Evolutionary conservation across 2,888 invertebrate species (phyloP).

Genomic region (Synergus laeviventris): DNA sequence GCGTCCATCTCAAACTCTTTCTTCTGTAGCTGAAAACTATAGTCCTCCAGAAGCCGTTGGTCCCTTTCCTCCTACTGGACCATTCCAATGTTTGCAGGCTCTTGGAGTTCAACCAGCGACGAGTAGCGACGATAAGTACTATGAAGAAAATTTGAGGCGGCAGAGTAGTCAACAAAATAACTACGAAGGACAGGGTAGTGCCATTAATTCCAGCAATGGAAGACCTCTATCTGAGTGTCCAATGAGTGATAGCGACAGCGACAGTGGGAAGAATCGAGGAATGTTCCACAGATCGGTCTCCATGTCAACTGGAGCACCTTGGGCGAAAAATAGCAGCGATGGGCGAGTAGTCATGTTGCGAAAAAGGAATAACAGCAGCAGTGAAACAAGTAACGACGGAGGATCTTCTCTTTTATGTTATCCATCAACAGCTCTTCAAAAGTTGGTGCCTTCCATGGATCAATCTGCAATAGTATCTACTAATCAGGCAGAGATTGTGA

Average conservation of each 20-base stretch:
- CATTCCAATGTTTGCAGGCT: constrained; percentile 80
- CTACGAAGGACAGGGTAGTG: constrained; percentile 61
- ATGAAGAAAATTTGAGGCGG: constrained; percentile 76
- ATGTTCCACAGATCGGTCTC: constrained; percentile 91
- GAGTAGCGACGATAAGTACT: constrained; percentile 71
- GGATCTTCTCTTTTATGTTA: constrained; percentile 91
- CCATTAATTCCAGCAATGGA: constrained; percentile 66
- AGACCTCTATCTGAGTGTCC: constrained; percentile 79
- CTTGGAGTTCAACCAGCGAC: constrained; percentile 74
- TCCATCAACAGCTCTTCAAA: constrained; percentile 91
- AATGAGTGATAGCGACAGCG: constrained; percentile 78
- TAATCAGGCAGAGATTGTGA: constrained; percentile 74
- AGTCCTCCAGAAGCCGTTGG: constrained; percentile 78
- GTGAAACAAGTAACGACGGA: constrained; percentile 81
- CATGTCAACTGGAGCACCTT: constrained; percentile 86
- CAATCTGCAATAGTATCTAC: constrained; percentile 77
- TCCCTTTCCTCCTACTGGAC: constrained; percentile 78
- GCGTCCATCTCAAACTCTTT: constrained; percentile 75
- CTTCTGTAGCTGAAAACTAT: constrained; percentile 79
- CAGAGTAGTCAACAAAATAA: constrained; percentile 75
- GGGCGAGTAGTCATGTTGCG: constrained; percentile 80
- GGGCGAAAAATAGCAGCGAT: constrained; percentile 79
- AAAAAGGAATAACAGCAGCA: constrained; percentile 84
- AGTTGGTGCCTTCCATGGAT: constrained; percentile 84
- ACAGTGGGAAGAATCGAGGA: constrained; percentile 77